These are phyloP conservation scores for Lycorma delicatula DNA, from an alignment of 1,140 invertebrate genomes.

Conservation along the genomic window DNA sequence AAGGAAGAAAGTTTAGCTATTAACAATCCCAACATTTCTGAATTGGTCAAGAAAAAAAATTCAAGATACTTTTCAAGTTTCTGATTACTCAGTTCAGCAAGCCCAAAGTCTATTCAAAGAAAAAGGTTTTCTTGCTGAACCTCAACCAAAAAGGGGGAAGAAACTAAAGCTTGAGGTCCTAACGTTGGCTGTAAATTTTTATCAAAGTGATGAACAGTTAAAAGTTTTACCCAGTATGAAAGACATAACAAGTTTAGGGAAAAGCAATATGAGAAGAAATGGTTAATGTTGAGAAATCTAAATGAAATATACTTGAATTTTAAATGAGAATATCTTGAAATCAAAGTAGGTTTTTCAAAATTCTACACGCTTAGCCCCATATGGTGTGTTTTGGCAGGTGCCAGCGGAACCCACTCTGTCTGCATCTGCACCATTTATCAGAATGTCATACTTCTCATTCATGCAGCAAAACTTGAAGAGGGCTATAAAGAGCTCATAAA, in stretches of 20 bases:
- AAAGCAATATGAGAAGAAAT: slow-evolving; percentile 8
- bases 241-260: slow-evolving; percentile 6
- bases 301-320: too few relatives aligned
- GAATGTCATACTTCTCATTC: slow-evolving; percentile 14
- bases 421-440: slow-evolving; percentile 13
- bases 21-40: neutral
- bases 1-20: neutral
- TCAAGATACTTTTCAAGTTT: slow-evolving; percentile 1
- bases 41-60: neutral
- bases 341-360: too few relatives aligned
- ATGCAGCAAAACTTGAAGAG: slow-evolving; percentile 15
- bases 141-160: neutral
- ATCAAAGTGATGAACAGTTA: slow-evolving; percentile 1
- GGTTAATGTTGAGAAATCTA: too few relatives aligned
- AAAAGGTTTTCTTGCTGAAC: slow-evolving; percentile 10
- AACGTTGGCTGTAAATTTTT: neutral
- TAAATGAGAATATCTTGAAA: too few relatives aligned
- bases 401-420: too few relatives aligned
- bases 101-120: slow-evolving; percentile 5
- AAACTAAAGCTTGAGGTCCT: neutral
- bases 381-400: too few relatives aligned
- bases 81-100: neutral
- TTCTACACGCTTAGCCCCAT: too few relatives aligned
- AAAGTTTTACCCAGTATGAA: slow-evolving; percentile 8
- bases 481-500: slow-evolving; percentile 15